Conservation (phyloP, 1,140 invertebrate species). For the Hycleus cichorii region DNA sequence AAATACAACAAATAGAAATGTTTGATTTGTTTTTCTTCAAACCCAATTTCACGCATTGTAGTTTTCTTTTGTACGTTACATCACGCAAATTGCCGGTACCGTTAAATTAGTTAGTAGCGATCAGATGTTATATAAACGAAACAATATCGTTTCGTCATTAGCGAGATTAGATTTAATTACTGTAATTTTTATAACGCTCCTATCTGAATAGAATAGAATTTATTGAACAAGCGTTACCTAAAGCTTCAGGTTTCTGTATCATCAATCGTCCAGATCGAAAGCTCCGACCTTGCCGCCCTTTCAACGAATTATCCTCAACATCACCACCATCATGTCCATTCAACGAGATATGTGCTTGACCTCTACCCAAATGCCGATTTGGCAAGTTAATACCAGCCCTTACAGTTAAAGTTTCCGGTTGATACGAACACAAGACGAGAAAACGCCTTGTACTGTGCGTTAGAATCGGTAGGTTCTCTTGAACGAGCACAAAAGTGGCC, state of each 20-base stretch:
- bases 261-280: not conserved
- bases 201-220: slow-evolving; percentile 1
- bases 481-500: slow-evolving; percentile 70
- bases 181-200: not conserved
- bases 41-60: not conserved
- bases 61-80: not conserved
- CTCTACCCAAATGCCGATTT: slow-evolving; percentile 18
- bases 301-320: slow-evolving; percentile 24
- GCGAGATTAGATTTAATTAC: not conserved
- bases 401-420: slow-evolving; percentile 70
- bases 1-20: too few relatives aligned
- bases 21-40: too few relatives aligned
- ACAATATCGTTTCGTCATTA: not conserved
- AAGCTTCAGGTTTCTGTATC: slow-evolving; percentile 30
- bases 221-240: slow-evolving; percentile 24
- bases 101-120: not conserved
- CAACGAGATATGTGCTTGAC: slow-evolving; percentile 20
- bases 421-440: slow-evolving; percentile 68
- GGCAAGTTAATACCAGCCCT: slow-evolving; percentile 62
- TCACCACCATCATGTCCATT: slow-evolving; percentile 18
- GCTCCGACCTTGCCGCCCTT: slow-evolving; percentile 2
- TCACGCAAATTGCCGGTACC: not conserved
- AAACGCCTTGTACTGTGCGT: slow-evolving; percentile 73
- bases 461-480: slow-evolving; percentile 71
- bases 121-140: not conserved